Evolutionary conservation across 35 echinoderm and acorn worm genomes (phyloP).

Genomic region (Nesometra sesokonis): DNA sequence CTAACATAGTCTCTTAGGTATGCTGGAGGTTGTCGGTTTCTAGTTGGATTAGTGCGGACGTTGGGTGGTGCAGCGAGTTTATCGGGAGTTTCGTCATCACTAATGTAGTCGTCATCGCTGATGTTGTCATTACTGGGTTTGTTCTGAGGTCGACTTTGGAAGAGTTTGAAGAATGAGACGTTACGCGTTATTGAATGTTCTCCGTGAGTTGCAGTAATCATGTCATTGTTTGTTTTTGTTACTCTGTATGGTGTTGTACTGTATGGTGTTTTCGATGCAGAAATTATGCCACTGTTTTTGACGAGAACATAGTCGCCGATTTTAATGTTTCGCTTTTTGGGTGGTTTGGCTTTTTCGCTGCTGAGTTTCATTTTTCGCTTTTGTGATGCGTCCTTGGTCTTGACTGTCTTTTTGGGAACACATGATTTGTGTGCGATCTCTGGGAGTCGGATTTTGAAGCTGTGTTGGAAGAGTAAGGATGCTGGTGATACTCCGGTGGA

Average conservation of each 20-base stretch:
- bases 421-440: not conserved
- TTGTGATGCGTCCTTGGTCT: not conserved
- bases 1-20: constrained; percentile 2
- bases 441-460: constrained; percentile 12
- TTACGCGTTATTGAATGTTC: constrained; percentile 38
- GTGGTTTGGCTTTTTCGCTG: not conserved
- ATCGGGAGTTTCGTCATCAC: too few relatives aligned
- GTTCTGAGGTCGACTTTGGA: not conserved
- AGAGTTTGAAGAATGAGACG: constrained; percentile 31
- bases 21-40: constrained; percentile 4
- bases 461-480: constrained; percentile 19
- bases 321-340: not conserved
- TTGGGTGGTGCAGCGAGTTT: too few relatives aligned
- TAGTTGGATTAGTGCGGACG: not conserved
- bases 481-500: constrained; percentile 40
- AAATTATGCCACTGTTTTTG: constrained; percentile 21
- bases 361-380: constrained; percentile 6
- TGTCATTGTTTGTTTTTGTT: constrained; percentile 30
- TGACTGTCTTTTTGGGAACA: not conserved
- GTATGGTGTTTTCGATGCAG: constrained; percentile 32
- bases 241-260: constrained; percentile 36
- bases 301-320: constrained; percentile 48
- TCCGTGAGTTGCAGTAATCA: constrained; percentile 38
- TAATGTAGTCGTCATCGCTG: not conserved
- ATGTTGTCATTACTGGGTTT: not conserved